Conservation (phyloP, 2,888 invertebrate genomes). For the Polydrusus pterygomalis region DNA sequence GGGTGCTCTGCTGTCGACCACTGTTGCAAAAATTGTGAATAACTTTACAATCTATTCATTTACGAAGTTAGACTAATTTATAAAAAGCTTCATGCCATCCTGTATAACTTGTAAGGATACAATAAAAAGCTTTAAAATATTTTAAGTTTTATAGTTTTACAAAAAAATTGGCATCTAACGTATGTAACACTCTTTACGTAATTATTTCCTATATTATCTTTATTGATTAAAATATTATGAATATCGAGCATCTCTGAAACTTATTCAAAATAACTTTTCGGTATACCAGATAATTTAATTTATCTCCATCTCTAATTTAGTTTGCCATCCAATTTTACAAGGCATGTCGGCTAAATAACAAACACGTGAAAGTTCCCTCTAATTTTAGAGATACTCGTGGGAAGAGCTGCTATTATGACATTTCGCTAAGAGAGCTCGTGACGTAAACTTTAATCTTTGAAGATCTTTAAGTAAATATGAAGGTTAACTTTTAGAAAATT, state of each 20-base stretch:
- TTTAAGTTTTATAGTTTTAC: no score
- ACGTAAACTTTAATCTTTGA: conserved; percentile 17
- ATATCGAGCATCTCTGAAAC: background rate
- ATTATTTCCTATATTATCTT: background rate
- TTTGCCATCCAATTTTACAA: conserved; percentile 22
- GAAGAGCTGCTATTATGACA: conserved; percentile 15
- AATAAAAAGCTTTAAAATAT: no score
- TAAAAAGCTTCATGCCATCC: no score
- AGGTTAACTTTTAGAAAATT: conserved; percentile 17
- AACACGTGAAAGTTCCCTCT: conserved; percentile 28
- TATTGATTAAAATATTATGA: conserved; percentile 6
- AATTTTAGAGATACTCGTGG: conserved; percentile 29
- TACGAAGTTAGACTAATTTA: no score
- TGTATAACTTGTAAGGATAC: no score
- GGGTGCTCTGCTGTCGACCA: no score
- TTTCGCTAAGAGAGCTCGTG: conserved; percentile 4
- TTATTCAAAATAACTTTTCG: conserved; percentile 23
- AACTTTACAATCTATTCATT: no score
- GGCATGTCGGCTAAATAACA: conserved; percentile 29
- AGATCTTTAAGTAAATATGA: conserved; percentile 11
- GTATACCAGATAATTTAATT: conserved; percentile 26
- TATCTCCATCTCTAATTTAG: conserved; percentile 29
- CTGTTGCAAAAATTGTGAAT: no score
- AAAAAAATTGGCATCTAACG: no score
- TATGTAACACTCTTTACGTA: background rate